Evolutionary conservation across 2,797 vertebrate genomes (phyloP).

Genomic region (Chanos chanos): DNA sequence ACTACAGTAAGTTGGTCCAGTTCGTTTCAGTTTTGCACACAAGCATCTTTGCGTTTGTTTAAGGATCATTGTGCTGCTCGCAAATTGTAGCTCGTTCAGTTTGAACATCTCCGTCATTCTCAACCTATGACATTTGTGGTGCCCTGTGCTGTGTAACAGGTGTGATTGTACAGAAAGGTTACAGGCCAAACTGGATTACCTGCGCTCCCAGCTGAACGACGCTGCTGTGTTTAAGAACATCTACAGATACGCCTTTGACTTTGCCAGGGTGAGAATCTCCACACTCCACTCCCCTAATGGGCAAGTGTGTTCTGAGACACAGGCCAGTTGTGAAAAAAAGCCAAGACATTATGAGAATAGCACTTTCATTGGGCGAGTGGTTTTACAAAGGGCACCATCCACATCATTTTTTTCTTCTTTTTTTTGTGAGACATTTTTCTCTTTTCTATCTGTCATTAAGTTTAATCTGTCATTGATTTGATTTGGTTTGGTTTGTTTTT

Average conservation of each 20-base stretch:
- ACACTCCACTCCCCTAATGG: neutral
- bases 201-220: conserved; percentile 87
- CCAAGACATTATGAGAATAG: too few species aligned
- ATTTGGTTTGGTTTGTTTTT: neutral
- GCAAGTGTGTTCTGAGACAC: too few species aligned
- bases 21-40: neutral
- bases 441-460: neutral
- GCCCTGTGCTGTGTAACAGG: too few species aligned
- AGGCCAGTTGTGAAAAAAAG: too few species aligned
- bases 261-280: conserved; percentile 82
- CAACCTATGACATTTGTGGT: too few species aligned
- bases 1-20: conserved; percentile 81
- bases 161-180: conserved; percentile 92
- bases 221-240: conserved; percentile 88
- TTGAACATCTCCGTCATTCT: neutral
- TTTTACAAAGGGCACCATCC: too few species aligned
- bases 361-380: too few species aligned
- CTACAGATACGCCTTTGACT: conserved; percentile 98
- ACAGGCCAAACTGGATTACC: conserved; percentile 89
- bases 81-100: too few species aligned
- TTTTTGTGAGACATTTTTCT: neutral
- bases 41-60: too few species aligned
- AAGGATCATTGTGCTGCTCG: too few species aligned
- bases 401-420: neutral
- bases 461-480: neutral